phyloP scores from a whole-genome alignment of 2,888 invertebrate genomes.

The Acleris laterana region DNA sequence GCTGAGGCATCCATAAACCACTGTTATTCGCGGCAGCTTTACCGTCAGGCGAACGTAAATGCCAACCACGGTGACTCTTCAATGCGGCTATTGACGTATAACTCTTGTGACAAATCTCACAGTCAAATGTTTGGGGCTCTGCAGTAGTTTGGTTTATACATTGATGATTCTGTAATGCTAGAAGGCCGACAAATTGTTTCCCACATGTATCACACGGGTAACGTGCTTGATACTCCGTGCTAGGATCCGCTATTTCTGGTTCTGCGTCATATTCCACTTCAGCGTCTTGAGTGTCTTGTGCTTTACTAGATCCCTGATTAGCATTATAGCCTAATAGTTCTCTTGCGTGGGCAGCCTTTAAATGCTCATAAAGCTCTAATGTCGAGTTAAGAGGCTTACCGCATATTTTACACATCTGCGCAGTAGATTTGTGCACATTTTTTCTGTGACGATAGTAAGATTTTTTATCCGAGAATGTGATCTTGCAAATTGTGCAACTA shows the following conservation, averaged over 20 bases:
- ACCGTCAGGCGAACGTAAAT: conserved; percentile 84
- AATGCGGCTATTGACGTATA: conserved; percentile 87
- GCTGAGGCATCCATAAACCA: conserved; percentile 82
- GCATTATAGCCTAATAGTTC: conserved; percentile 78
- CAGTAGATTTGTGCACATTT: conserved; percentile 78
- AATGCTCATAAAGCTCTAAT: conserved; percentile 86
- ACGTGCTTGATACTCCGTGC: conserved; percentile 76
- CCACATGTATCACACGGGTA: conserved; percentile 83
- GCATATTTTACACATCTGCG: conserved; percentile 86
- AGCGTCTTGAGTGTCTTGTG: conserved; percentile 63
- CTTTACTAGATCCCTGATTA: conserved; percentile 69
- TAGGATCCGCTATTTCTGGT: conserved; percentile 67
- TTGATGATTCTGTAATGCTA: conserved; percentile 83
- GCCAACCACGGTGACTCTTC: conserved; percentile 88
- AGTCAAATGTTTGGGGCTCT: conserved; percentile 81
- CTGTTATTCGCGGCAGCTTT: conserved; percentile 81
- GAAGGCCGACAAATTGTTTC: conserved; percentile 80
- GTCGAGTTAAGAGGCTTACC: conserved; percentile 86
- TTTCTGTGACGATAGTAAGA: conserved; percentile 85
- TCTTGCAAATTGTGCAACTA: conserved; percentile 86
- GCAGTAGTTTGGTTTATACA: conserved; percentile 69
- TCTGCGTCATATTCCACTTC: conserved; percentile 71
- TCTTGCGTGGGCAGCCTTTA: conserved; percentile 84
- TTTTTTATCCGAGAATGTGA: conserved; percentile 85
- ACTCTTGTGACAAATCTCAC: conserved; percentile 86